Evolutionary conservation across 92 coral and sea anemone genomes (phyloP), one percentile per base, ranked within the genome.

Genomic region (Porites cylindrica): DNA sequence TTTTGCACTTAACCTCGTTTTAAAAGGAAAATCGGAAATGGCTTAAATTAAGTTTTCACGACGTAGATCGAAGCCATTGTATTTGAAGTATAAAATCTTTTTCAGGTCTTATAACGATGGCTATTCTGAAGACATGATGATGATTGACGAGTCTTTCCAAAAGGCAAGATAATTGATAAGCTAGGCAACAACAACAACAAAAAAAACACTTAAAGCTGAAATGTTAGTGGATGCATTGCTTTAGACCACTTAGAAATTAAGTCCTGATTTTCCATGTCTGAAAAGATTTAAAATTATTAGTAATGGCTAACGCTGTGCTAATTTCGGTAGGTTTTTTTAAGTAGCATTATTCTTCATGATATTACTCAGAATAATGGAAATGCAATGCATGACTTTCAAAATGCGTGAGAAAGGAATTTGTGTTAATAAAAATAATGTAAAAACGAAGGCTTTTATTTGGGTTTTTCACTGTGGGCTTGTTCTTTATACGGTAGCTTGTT

Each of bases 61-160:
- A 18, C 10, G 60, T 72, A 16, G 38, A 11, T 23, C 6, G 7
- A 13, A 68, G 50, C 20, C 7, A 16, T n/a, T 70, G 5, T 7
- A 24, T 52, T 16, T 18, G 76, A 43, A 6, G 17, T 13, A 10
- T 53, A 26, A 8, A 54, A 18, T 8, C 59, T 60, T 69, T 84
- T 56, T 24, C 21, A 89, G 92, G 92, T 73, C 88, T 89, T 67
- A 79, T 89, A 70, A 78, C 81, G 20, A 89, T 89, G 92, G 92
- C 92, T 12, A 11, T 89, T 5, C 80, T 89, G 5, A 89, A 78
- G 79, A 83, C 80, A 7, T 85, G 75, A 85, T 2, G 11, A 70
- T 8, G 9, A n/a, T 8, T 38, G 12, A 14, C 7, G 38, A 47
- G 74, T 18, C 29, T 50, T 29, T 21, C 74, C 74, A 69, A 32